Evolutionary conservation across 1,140 invertebrate species (phyloP), one percentile per base, ranked within the genome.

Genomic region (Megathymus violae): DNA sequence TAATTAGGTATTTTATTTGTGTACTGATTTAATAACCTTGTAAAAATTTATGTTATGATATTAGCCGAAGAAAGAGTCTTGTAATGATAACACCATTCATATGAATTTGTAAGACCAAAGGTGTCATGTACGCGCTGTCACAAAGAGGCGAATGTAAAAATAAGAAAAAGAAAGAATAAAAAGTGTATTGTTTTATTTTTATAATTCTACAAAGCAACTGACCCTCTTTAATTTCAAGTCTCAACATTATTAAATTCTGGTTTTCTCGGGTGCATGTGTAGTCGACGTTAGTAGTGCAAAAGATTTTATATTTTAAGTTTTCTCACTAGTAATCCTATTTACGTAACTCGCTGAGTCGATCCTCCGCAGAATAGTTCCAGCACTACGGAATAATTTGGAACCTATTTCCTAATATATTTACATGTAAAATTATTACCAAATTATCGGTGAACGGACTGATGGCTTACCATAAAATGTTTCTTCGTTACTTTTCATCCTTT

Each of bases 261-360:
- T 50, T 34, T 11, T 34, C 27, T 34, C 17, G 22, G 13, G 41
- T 36, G 16, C 22, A 67, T 47, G 64, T 58, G 50, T 46, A 50
- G 15, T 27, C 27, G 43, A 59, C 27, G 15, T 36, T 13, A 44
- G 47, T 56, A 47, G 51, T 40, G 60, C 50, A 48, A 64, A 62
- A 31, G 36, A 15, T 62, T 64, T 61, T n/a, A n/a, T 69, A 60
- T 61, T 69, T 50, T 64, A 62, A 51, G 62, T 31, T 51, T 66
- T 65, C 59, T 13, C 62, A 17, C 19, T 17, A n/a, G 43, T 50
- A 31, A 64, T 40, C 62, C 40, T 65, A 64, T 65, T 52, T 69
- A 69, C 34, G 54, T 69, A 65, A 69, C 66, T 59, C 65, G 67
- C 67, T 66, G 62, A 69, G 52, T 65, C 36, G 59, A 69, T 69